Evolutionary conservation across 1,140 invertebrate genomes (phyloP), one percentile per base, ranked within the genome.

Genomic region (Eriosoma lanigerum): DNA sequence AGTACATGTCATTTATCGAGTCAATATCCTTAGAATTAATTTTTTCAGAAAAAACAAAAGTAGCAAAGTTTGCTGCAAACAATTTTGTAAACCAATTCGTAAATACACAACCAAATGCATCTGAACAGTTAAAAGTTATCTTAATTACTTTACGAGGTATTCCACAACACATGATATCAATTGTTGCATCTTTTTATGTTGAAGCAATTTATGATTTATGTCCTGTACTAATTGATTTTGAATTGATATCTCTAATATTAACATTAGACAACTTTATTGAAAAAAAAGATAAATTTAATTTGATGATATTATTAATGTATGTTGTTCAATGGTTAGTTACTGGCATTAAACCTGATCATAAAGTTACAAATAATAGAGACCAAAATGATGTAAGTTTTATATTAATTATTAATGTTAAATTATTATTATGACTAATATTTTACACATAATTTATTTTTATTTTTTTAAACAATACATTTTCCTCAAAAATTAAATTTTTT

Each of bases 21-120:
- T 76, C 73, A 44, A 76, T 76, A 76, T 52, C 73, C 24, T 76
- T 76, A 58, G 73, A 76, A 24, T 44, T 76, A 58, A 44, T 78
- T 44, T 78, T 78, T 62, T 78, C 75, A 48, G 56, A 78, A 78
- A 78, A 78, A 29, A 17, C 21, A 13, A 78, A 78, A 5, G 19
- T 78, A 48, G 56, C 75, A 44, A 21, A 19, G 44, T 17, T 44
- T 58, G 75, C 56, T 13, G 56, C n/a, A 26, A 56, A 62, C 60
- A 8, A 78, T 78, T 78, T 78, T 60, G n/a, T 78, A 0, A 29
- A 60, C 2, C 24, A 48, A 54, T 44, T 46, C 1, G 44, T 60
- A 0, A 78, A 78, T 78, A 32, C 13, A 29, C n/a, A 62, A 78
- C n/a, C 38, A 46, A 44, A 62, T 48, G 17, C 0, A 60, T 46